Evolutionary conservation across 2,888 invertebrate species (phyloP), one percentile per base, ranked within the genome.

Genomic region (Linnaemya vulpina): DNA sequence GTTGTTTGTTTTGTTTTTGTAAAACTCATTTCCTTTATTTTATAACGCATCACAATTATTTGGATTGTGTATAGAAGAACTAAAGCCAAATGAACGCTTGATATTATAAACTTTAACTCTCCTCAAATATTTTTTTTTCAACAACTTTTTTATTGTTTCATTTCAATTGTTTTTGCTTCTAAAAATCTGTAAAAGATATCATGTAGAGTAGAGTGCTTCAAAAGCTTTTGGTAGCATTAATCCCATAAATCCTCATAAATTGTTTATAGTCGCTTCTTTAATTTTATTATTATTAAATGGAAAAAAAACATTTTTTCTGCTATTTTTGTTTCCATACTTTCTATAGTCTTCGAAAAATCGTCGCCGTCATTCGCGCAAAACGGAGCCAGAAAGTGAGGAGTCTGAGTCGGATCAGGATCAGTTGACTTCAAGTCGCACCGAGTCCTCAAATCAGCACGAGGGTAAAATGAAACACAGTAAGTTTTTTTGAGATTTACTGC

Each of bases 341-440:
- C 80, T 90, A 83, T 91, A 93, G 93, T 93, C 93, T 89, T 93
- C 93, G 87, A 94, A 94, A 92, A 93, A 93, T 88, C 94, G 95
- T 80, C 93, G 94, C 89, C 93, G 95, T 86, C 93, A 94, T 89
- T 94, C 93, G 53, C 92, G 95, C 89, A 95, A 95, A 92, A 94
- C 94, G 35, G 95, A 95, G 89, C 94, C 94, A 74, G 95, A 95
- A 91, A 95, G 94, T 90, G 96, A 95, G 91, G 96, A 96, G 89
- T 95, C 95, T 88, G 96, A 96, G 91, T 96, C 95, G 88, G 96
- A 96, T 93, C 95, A 94, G 88, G 95, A 96, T 89, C 95, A 95
- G 89, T 90, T 95, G 90, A 95, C 95, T 87, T 95, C 95, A 87
- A 95, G 95, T 90, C 94, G 95, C 89, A 95, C 95, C 77, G 95